Percentiles rank a stretch among this genome's conserved stretches.
Conservation (phyloP, 1,140 invertebrate species). For the Apis cerana region DNA sequence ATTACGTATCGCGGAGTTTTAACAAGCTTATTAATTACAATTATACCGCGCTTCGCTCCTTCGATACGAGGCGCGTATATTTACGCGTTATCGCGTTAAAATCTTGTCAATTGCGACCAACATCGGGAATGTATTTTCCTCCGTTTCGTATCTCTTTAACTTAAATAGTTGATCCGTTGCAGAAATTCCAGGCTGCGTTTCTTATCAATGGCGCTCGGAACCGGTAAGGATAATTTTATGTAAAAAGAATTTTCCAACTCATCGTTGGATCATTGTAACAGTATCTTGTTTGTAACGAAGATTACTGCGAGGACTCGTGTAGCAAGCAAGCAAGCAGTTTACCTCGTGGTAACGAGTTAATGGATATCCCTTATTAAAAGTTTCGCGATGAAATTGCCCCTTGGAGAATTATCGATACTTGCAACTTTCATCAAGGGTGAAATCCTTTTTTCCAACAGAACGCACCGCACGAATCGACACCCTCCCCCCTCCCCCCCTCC, state of each 20-base stretch:
- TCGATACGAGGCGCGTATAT: no score
- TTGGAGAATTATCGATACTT: no score
- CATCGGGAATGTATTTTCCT: background rate
- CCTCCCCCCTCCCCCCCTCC: no score
- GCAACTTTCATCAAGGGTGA: no score
- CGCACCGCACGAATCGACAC: background rate
- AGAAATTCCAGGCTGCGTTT: background rate
- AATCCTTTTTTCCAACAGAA: no score
- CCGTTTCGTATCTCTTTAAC: background rate
- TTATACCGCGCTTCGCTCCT: no score
- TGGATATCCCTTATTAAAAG: background rate
- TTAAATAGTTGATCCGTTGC: background rate
- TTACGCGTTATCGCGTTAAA: background rate
- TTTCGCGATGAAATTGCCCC: background rate
- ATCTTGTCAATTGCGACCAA: background rate
- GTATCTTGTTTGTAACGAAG: background rate
- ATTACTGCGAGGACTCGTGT: background rate
- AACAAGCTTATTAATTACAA: background rate
- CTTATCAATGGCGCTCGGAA: conserved; percentile 3
- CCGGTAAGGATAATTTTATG: conserved; percentile 21
- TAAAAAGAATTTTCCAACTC: background rate
- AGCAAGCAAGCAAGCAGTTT: background rate
- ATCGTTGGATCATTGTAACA: background rate
- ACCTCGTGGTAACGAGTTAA: conserved; percentile 1
- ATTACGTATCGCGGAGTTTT: background rate